Conservation (phyloP, 2,113 vertebrate genomes). For the Laticauda laticaudata region DNA sequence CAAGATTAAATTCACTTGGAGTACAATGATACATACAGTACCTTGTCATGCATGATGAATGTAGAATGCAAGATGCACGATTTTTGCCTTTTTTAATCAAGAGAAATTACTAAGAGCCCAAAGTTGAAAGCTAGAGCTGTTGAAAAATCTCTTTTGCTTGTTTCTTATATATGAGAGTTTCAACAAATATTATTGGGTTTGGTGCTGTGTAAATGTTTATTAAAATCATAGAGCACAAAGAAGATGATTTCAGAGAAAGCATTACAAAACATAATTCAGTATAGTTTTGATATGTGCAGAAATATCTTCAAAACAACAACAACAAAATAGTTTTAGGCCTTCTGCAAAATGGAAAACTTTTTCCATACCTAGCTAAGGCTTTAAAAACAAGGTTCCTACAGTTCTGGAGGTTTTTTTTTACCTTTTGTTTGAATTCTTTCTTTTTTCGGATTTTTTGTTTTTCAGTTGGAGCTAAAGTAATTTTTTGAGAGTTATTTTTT, state of each 20-base stretch:
- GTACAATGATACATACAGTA: slow-evolving; percentile 8
- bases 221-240: background rate
- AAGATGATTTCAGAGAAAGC: background rate
- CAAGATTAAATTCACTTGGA: background rate
- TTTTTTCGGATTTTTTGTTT: background rate
- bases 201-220: background rate
- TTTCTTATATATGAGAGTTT: background rate
- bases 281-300: background rate
- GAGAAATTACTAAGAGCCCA: background rate
- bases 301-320: background rate
- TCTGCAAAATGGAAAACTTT: background rate
- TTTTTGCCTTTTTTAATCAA: background rate
- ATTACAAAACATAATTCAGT: background rate
- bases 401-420: background rate
- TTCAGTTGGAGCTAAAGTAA: background rate
- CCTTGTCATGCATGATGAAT: background rate
- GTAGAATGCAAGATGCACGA: background rate
- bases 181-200: background rate
- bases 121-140: background rate
- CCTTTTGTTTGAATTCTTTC: background rate
- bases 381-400: background rate
- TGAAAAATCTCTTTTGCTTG: background rate
- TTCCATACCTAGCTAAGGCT: background rate
- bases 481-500: background rate
- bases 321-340: background rate